Evolutionary conservation across 2,888 invertebrate genomes (phyloP).

Genomic region (Polydesmus complanatus): DNA sequence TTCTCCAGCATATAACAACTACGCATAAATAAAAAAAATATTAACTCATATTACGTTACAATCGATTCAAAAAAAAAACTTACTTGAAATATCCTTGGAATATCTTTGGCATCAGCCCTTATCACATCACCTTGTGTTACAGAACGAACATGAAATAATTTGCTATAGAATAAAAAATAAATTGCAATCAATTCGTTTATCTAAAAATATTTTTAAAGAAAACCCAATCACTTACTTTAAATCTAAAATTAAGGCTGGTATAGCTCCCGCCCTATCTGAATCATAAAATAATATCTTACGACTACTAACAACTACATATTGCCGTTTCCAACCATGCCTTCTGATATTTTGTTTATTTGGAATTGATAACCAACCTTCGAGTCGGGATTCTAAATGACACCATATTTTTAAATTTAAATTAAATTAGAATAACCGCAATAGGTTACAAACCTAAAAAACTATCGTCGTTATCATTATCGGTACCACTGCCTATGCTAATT

Average conservation of each 20-base stretch:
- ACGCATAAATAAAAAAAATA: conserved; percentile 24
- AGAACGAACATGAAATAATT: conserved; percentile 95
- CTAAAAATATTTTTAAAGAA: background rate
- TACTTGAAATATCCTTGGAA: conserved; percentile 91
- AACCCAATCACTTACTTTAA: conserved; percentile 52
- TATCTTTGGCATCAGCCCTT: conserved; percentile 95
- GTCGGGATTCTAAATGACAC: conserved; percentile 33
- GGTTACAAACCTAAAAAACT: conserved; percentile 18
- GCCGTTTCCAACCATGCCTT: conserved; percentile 91
- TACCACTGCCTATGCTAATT: conserved; percentile 69
- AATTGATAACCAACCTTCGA: conserved; percentile 92
- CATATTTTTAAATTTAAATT: conserved; percentile 10
- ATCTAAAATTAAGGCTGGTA: conserved; percentile 88
- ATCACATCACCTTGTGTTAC: conserved; percentile 99
- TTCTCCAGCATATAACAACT: conserved; percentile 92
- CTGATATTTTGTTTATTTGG: conserved; percentile 91
- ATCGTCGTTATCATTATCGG: conserved; percentile 53
- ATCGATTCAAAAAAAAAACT: background rate
- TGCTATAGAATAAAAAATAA: conserved; percentile 55
- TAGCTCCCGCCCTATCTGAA: conserved; percentile 84
- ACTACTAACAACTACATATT: conserved; percentile 92
- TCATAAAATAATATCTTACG: conserved; percentile 96
- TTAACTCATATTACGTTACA: background rate
- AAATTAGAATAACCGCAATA: background rate
- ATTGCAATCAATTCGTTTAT: conserved; percentile 11